Conservation (phyloP, 2,888 invertebrate genomes). For the Patella pellucida region DNA sequence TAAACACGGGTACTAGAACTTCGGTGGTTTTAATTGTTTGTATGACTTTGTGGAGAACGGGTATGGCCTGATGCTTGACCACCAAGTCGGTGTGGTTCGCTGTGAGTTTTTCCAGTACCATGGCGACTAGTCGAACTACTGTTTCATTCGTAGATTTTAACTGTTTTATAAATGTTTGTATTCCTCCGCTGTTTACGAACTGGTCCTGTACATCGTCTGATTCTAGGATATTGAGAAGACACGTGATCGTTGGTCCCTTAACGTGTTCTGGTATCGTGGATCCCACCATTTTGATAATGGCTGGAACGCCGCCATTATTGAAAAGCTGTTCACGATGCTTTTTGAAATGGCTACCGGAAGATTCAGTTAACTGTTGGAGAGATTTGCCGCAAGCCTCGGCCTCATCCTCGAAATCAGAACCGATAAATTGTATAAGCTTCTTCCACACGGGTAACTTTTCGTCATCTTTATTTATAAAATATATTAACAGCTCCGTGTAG, state of each 20-base stretch:
- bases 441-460: conserved; percentile 65
- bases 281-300: not conserved
- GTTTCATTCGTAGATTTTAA: conserved; percentile 53
- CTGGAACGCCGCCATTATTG: not conserved
- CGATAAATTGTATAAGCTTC: conserved; percentile 58
- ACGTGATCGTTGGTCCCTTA: conserved; percentile 26
- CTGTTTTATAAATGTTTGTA: conserved; percentile 55
- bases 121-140: conserved; percentile 58
- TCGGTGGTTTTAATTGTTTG: conserved; percentile 56
- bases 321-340: not conserved
- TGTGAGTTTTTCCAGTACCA: conserved; percentile 58
- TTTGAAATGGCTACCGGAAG: not conserved
- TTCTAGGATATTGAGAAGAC: conserved; percentile 60
- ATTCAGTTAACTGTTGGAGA: conserved; percentile 54
- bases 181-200: conserved; percentile 55
- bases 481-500: conserved; percentile 56
- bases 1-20: conserved; percentile 58
- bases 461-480: conserved; percentile 57
- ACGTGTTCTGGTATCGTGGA: not conserved
- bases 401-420: conserved; percentile 64
- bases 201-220: conserved; percentile 59
- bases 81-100: conserved; percentile 57
- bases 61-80: conserved; percentile 60
- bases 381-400: conserved; percentile 60
- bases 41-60: conserved; percentile 45